Evolutionary conservation across 2,797 vertebrate species (phyloP), one percentile per base, ranked within the genome.

Genomic region (Muraenolepis orangiensis): DNA sequence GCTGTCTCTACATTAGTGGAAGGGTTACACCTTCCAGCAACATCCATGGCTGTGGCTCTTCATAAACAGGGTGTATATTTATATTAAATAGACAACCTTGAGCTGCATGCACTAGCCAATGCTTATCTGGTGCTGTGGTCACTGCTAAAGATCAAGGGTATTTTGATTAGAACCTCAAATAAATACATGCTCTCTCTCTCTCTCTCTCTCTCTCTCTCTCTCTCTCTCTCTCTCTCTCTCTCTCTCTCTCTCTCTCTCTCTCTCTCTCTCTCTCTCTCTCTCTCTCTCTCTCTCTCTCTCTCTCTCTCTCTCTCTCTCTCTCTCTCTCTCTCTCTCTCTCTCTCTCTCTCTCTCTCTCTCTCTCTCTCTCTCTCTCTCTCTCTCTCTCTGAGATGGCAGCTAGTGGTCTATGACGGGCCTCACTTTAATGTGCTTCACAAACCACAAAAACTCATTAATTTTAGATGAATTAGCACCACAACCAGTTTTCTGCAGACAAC

Each of bases 11-110:
- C 82, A 88, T 90, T 84, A 87, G 81, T 74, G 78, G 69, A 66
- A 46, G 23, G 7, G 38, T 72, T 16, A 20, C 20, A 81, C 76
- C 80, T 84, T 78, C 83, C 85, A 76, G 71, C 79, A 66, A 69
- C 79, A 73, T 68, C 72, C 38, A 82, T 66, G 3, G 23, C 64
- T 28, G 64, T 29, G 28, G 64, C 64, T 76, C 86, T 84, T 82
- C 81, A 84, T 87, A 88, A 87, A 83, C 67, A 69, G 83, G 66
- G 75, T 86, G 74, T 87, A 89, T 82, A 30, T 91, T 88, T 82
- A n/a, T n/a, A n/a, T n/a, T n/a, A n/a, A n/a, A n/a, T 90, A 86
- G 78, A 84, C 90, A 91, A 90, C 90, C 91, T 92, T 92, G 84
- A 87, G 87, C 83, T 78, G 81, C 80, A 82, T 87, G 82, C 73